Percentiles rank a stretch among this genome's conserved stretches.
Conservation (phyloP, 2,113 vertebrate species). For the Tragelaphus strepsiceros region DNA sequence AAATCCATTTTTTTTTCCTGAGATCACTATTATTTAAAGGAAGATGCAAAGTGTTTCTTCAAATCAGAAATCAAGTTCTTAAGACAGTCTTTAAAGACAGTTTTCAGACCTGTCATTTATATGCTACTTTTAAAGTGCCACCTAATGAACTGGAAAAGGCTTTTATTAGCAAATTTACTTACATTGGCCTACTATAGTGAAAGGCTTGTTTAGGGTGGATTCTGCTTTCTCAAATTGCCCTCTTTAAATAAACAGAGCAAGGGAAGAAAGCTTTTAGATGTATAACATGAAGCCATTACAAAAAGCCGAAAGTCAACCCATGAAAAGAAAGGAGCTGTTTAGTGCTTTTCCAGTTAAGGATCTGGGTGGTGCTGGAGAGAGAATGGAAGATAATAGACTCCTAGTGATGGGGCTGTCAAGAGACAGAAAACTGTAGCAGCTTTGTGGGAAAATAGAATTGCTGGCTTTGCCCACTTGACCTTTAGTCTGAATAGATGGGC, state of each 20-base stretch:
- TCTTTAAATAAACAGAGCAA: slow-evolving; percentile 83
- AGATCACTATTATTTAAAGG: neutral
- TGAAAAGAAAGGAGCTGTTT: slow-evolving; percentile 71
- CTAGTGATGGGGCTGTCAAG: slow-evolving; percentile 46
- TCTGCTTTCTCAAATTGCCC: slow-evolving; percentile 74
- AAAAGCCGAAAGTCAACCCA: slow-evolving; percentile 47
- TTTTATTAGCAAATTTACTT: slow-evolving; percentile 36
- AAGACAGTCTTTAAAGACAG: neutral
- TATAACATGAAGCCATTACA: slow-evolving; percentile 82
- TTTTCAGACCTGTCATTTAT: slow-evolving; percentile 2
- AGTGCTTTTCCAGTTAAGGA: slow-evolving; percentile 76
- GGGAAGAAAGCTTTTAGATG: slow-evolving; percentile 80
- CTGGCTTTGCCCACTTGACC: slow-evolving; percentile 76
- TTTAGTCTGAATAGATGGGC: slow-evolving; percentile 69
- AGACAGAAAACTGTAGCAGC: slow-evolving; percentile 65
- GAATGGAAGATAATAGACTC: slow-evolving; percentile 55
- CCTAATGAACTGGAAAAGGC: slow-evolving; percentile 40
- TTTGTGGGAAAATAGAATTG: slow-evolving; percentile 70
- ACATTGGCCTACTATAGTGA: neutral
- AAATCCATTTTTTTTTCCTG: neutral
- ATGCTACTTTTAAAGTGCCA: slow-evolving; percentile 1
- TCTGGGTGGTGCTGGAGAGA: slow-evolving; percentile 48
- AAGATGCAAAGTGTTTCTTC: neutral
- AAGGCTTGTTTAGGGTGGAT: slow-evolving; percentile 16
- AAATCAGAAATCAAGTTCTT: slow-evolving; percentile 20